These are phyloP conservation scores for Diarsia dahlii DNA, from an alignment of 2,888 invertebrate species.

Conservation along the genomic window DNA sequence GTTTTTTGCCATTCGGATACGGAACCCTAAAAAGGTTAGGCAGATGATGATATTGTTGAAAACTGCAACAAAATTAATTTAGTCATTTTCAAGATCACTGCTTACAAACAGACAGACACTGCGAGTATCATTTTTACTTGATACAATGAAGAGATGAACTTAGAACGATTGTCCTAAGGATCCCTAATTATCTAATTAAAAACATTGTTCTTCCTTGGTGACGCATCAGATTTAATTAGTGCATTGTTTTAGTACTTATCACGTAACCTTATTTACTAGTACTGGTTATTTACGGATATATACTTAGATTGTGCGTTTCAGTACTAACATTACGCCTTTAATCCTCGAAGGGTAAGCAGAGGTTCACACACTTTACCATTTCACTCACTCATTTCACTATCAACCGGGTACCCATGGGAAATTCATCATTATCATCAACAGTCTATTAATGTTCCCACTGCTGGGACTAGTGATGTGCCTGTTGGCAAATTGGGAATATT, in stretches of 20 bases:
- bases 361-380: neutral
- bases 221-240: constrained; percentile 51
- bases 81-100: neutral
- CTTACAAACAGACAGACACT: neutral
- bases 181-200: constrained; percentile 25
- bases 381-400: neutral
- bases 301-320: neutral
- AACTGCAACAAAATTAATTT: neutral
- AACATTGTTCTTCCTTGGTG: constrained; percentile 50
- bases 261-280: constrained; percentile 32
- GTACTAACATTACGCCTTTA: neutral
- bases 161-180: constrained; percentile 25
- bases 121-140: too few species aligned
- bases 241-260: constrained; percentile 37
- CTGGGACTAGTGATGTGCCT: too few species aligned
- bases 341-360: neutral
- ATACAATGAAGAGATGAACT: neutral
- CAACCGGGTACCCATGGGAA: neutral
- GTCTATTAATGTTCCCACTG: too few species aligned
- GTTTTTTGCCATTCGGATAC: too few species aligned
- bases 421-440: too few species aligned
- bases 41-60: neutral
- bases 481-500: too few species aligned
- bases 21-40: neutral
- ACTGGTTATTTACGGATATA: constrained; percentile 23